A percentile compares a stretch with the other conserved stretches of the same genome.
phyloP scores from a whole-genome alignment of 2,797 vertebrate genomes.

The Pyrocephalus nanus region DNA sequence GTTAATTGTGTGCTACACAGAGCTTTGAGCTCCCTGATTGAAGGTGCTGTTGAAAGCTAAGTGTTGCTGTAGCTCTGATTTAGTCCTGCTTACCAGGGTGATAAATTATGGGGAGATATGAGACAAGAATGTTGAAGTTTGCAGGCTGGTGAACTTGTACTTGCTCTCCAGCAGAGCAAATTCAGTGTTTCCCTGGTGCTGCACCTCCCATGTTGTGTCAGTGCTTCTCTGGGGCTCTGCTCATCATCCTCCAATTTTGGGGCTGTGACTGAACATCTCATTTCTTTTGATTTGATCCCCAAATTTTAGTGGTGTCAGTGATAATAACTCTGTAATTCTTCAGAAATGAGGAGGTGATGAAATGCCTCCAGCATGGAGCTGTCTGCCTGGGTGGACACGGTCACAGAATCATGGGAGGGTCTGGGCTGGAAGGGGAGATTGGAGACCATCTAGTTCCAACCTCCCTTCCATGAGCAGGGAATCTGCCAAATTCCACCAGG shows the following conservation, averaged over 20 bases:
- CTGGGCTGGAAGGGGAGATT: background rate
- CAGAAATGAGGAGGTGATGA: background rate
- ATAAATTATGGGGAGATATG: conserved; percentile 34
- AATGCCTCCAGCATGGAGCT: background rate
- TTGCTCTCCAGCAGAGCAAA: background rate
- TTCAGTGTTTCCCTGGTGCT: background rate
- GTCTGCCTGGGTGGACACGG: background rate
- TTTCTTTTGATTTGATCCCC: background rate
- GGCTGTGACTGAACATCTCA: background rate
- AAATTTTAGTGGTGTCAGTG: background rate
- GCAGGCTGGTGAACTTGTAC: background rate
- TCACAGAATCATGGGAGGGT: background rate
- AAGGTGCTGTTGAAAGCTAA: conserved; percentile 7
- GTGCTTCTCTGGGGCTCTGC: background rate
- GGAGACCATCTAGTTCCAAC: background rate
- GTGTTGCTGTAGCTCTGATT: conserved; percentile 38
- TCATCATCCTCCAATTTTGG: background rate
- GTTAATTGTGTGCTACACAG: conserved; percentile 25
- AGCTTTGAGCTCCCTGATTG: conserved; percentile 39
- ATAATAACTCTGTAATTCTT: background rate
- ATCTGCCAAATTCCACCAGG: background rate
- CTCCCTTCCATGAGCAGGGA: background rate
- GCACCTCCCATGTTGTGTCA: background rate
- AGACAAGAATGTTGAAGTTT: conserved; percentile 17
- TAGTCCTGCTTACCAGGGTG: background rate